Evolutionary conservation across 2,888 invertebrate species (phyloP), one percentile per base, ranked within the genome.

Genomic region (Xestia c-nigrum): DNA sequence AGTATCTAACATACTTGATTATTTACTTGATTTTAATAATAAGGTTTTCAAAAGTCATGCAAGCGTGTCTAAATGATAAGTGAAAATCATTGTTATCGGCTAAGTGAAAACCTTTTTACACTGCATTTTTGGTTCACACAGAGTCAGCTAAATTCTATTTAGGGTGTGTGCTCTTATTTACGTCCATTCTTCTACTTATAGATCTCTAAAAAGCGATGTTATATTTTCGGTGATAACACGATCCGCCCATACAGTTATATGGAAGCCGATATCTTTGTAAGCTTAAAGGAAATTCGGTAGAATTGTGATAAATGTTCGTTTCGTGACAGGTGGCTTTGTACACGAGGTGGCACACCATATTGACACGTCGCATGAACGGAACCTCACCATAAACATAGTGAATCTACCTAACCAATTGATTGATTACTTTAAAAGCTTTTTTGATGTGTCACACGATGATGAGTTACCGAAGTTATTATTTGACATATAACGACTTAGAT

Each of bases 231-330:
- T 78, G 76, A 85, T 85, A 78, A 71, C 78, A 77, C 74, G 78
- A 84, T 86, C 69, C 72, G 70, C 69, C 75, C 75, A 71, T 86
- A 80, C 65, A 73, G 81, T 80, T 63, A 82, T 61, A 69, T 74
- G 80, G 78, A 74, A 80, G 80, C 76, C 83, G 86, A 89, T 89
- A 84, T 87, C 86, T 89, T 89, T 88, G 88, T 88, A 85, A 84
- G 84, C 88, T 86, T 83, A 80, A 79, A 86, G 88, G 85, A 89
- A 92, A 91, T 90, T 92, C 88, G 88, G 88, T 89, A 89, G 89
- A 91, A 92, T 94, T 92, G 93, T 94, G 93, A 95, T 95, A 94
- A 94, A 95, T 95, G 92, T 92, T 89, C 86, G 81, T 82, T 80
- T 86, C 88, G 90, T 94, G 94, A 94, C 93, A 93, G 92, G 93